A percentile compares a stretch with the other conserved stretches of the same genome.
Evolutionary conservation across 2,888 invertebrate species (phyloP).

Genomic region (Notocelia uddmanniana): DNA sequence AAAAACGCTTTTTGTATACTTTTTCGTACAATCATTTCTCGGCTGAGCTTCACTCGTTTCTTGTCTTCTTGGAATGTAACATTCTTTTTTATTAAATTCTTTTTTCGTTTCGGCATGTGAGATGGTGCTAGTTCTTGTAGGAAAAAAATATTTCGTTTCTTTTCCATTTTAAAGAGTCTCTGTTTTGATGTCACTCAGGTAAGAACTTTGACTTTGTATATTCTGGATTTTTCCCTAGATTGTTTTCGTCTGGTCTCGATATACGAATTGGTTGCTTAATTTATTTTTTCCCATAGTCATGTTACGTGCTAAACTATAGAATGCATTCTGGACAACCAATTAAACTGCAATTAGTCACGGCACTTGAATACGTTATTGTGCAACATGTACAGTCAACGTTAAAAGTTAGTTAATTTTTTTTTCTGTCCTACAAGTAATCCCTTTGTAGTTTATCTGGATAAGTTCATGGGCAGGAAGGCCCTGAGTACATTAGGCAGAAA

Average conservation of each 20-base stretch:
- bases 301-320: constrained; percentile 1
- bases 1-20: constrained; percentile 29
- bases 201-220: not conserved
- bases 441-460: too few relatives aligned
- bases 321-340: constrained; percentile 2
- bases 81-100: not conserved
- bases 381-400: constrained; percentile 8
- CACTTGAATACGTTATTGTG: constrained; percentile 26
- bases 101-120: constrained; percentile 32
- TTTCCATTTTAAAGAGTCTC: constrained; percentile 22
- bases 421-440: not conserved
- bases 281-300: not conserved
- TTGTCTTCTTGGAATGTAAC: constrained; percentile 20
- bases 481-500: too few relatives aligned
- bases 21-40: constrained; percentile 29
- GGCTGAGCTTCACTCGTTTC: not conserved
- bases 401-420: not conserved
- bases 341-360: constrained; percentile 11
- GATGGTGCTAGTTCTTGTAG: constrained; percentile 35
- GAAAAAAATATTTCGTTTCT: constrained; percentile 22
- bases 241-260: not conserved
- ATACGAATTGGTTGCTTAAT: not conserved
- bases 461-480: too few relatives aligned
- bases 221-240: not conserved
- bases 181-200: not conserved